Evolutionary conservation across 1,140 invertebrate genomes (phyloP).

Genomic region (Zaprionus tsacasi): DNA sequence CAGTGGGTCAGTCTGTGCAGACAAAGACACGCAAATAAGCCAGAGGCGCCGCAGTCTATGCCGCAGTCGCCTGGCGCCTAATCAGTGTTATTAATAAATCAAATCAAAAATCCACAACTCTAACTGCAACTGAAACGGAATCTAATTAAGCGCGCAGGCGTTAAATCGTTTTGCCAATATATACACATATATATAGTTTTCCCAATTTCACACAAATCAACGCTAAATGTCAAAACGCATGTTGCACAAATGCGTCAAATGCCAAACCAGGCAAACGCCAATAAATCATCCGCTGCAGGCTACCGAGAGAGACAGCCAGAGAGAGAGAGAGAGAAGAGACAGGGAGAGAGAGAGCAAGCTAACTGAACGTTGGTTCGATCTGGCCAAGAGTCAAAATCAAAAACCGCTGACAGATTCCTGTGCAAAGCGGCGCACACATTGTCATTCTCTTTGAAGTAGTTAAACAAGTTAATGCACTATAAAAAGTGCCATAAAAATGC

Average conservation of each 20-base stretch:
- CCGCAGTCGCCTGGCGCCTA: conserved; percentile 28
- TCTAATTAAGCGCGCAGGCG: conserved; percentile 37
- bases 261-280: conserved; percentile 69
- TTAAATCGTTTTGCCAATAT: background rate
- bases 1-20: background rate
- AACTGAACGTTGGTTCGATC: conserved; percentile 27
- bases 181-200: conserved; percentile 14
- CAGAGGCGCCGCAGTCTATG: conserved; percentile 50
- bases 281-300: conserved; percentile 68
- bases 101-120: conserved; percentile 60
- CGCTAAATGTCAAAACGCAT: conserved; percentile 82
- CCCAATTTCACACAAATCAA: conserved; percentile 80
- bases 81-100: conserved; percentile 74
- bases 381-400: conserved; percentile 36
- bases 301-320: conserved; percentile 10
- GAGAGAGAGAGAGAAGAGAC: background rate
- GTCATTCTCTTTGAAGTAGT: background rate
- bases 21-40: conserved; percentile 66
- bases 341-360: background rate
- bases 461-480: conserved; percentile 5
- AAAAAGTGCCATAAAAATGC: conserved; percentile 2
- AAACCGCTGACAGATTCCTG: conserved; percentile 44
- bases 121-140: conserved; percentile 42
- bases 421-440: conserved; percentile 25
- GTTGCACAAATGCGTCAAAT: conserved; percentile 82